Base-by-base conservation (phyloP, 2,888 invertebrate species). In the Teleogryllus oceanicus region DNA sequence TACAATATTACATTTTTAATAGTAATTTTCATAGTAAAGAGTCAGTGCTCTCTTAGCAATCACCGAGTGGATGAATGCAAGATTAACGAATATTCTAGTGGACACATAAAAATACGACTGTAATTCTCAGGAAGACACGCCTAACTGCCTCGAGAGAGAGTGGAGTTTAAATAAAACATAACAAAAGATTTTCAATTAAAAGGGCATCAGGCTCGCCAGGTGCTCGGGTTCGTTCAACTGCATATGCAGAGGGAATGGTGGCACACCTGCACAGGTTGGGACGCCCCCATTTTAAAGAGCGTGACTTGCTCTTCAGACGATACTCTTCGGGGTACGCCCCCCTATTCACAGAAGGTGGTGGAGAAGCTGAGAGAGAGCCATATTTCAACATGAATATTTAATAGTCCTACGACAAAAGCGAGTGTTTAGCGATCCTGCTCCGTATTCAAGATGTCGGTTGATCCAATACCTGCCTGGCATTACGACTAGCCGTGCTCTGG, bases 371-470 rank as follows among this genome's bases (percentile, higher is more conserved):
- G 16, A 62, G 16, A 62, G 62, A 62, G 62, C 62, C 62, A 62
- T 62, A 62, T 62, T 62, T 62, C 62, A 62, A 62, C 62, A 62
- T 62, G 62, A 62, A 62, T 62, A 62, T 62, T 62, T 62, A 62
- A 62, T 62, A 13, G 62, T 62, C 62, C 13, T 13, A 1, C n/a
- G 62, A 62, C 62, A 62, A 62, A 62, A n/a, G 62, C 62, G 62
- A n/a, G 16, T 62, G 62, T 62, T 62, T 62, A 12, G 62, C 62
- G 62, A 62, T n/a, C 62, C n/a, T 3, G 62, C 62, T n/a, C 16
- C 62, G 62, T 62, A 62, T n/a, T 62, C 62, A 62, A 62, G n/a
- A 37, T 37, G 37, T 37, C 37, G 37, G 37, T 37, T 37, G 37
- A 37, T 37, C 37, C 37, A 37, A 37, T 37, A 37, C 37, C 37